Percentiles rank a stretch among this genome's conserved stretches.
Evolutionary conservation across 2,113 vertebrate species (phyloP).

Genomic region (Mobula birostris): DNA sequence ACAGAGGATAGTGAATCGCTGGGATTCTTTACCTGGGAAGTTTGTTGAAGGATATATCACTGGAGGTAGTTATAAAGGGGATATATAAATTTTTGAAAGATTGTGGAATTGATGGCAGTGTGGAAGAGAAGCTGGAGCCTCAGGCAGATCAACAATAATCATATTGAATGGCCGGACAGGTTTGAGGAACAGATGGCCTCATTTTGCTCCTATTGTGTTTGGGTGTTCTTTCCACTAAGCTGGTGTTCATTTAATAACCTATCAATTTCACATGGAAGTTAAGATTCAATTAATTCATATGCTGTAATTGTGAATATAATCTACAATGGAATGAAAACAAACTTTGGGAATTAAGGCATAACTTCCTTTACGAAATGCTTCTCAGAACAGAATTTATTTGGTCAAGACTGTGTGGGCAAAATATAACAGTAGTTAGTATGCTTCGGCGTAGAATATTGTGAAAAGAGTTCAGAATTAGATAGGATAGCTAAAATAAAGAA

Average conservation of each 20-base stretch:
- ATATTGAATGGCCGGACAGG: no score
- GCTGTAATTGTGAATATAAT: background rate
- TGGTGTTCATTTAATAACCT: background rate
- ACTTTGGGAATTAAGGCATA: background rate
- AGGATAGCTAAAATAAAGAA: background rate
- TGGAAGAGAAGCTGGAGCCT: no score
- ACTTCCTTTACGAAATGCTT: background rate
- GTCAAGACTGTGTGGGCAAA: background rate
- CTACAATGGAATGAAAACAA: background rate
- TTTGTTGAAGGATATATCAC: no score
- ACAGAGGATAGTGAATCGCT: no score
- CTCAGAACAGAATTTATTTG: background rate
- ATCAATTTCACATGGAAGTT: background rate
- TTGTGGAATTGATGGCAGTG: no score
- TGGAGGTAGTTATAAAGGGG: no score
- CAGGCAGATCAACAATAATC: no score
- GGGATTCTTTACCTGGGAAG: no score
- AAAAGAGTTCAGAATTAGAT: background rate
- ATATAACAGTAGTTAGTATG: background rate
- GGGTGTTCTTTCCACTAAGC: background rate
- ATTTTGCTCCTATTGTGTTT: no score
- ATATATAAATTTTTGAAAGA: no score
- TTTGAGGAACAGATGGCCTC: no score
- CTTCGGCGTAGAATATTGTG: background rate
- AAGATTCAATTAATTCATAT: background rate